Conservation (phyloP, 2,113 vertebrate species). For the Neoarius graeffei region DNA sequence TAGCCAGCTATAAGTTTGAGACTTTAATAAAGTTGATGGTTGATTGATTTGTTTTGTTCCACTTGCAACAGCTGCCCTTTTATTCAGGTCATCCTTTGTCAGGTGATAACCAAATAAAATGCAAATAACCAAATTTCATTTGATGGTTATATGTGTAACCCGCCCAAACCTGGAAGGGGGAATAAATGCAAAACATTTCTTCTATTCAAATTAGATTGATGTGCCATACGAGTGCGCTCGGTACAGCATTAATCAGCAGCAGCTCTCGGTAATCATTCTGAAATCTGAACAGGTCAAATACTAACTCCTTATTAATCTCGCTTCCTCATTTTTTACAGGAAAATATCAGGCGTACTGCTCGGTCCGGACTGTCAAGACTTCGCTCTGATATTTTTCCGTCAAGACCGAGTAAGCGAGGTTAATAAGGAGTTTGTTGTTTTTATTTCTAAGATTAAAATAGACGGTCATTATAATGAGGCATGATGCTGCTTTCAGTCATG, state of each 20-base stretch:
- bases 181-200: not conserved
- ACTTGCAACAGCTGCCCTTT: not conserved
- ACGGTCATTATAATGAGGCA: no score
- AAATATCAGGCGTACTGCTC: no score
- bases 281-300: not conserved
- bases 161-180: not conserved
- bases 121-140: conserved; percentile 17
- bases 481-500: no score
- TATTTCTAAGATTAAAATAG: no score
- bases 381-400: no score
- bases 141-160: not conserved
- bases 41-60: not conserved
- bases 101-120: conserved; percentile 4
- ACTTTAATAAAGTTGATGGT: no score
- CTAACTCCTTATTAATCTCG: no score
- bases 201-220: not conserved
- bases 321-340: no score
- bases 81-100: not conserved
- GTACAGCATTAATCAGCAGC: not conserved
- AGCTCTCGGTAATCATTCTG: not conserved
- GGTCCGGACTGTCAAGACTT: no score
- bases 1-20: no score
- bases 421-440: no score
- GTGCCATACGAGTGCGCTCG: not conserved
- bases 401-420: no score